Evolutionary conservation across 1,140 invertebrate species (phyloP).

Genomic region (Phymorhynchus buccinoides): DNA sequence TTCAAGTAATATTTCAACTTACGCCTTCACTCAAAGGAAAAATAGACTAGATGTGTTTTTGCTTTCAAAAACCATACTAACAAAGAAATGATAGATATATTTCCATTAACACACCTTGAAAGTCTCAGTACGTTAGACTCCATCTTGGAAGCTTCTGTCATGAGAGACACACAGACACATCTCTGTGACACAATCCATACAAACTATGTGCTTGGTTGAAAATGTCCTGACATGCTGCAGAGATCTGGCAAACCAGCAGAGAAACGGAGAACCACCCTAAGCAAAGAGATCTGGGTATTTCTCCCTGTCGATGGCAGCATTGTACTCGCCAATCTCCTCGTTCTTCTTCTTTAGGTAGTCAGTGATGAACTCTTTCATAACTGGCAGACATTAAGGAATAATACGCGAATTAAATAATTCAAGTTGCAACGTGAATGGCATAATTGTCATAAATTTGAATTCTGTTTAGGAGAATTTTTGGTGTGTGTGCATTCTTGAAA

Average conservation of each 20-base stretch:
- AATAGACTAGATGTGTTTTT: too few species aligned
- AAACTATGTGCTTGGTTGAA: background rate
- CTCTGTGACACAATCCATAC: background rate
- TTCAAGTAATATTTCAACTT: too few species aligned
- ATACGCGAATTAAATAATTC: background rate
- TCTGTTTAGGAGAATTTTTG: background rate
- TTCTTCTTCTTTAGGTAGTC: constrained; percentile 59
- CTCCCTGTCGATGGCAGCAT: constrained; percentile 54
- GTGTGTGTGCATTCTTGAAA: too few species aligned
- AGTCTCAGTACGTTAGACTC: background rate
- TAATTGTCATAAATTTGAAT: background rate
- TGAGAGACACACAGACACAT: background rate
- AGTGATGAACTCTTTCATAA: constrained; percentile 58
- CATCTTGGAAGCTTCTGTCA: background rate
- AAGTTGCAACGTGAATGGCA: background rate
- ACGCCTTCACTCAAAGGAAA: background rate
- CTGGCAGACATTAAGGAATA: constrained; percentile 49
- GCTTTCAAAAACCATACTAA: background rate
- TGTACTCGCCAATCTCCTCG: constrained; percentile 56
- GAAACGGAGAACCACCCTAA: background rate
- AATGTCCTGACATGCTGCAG: background rate
- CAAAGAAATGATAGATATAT: background rate
- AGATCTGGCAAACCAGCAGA: background rate
- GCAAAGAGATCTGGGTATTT: constrained; percentile 60
- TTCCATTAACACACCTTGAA: background rate